Base-by-base conservation (phyloP, 2,888 invertebrate species). In the Xylota sylvarum region DNA sequence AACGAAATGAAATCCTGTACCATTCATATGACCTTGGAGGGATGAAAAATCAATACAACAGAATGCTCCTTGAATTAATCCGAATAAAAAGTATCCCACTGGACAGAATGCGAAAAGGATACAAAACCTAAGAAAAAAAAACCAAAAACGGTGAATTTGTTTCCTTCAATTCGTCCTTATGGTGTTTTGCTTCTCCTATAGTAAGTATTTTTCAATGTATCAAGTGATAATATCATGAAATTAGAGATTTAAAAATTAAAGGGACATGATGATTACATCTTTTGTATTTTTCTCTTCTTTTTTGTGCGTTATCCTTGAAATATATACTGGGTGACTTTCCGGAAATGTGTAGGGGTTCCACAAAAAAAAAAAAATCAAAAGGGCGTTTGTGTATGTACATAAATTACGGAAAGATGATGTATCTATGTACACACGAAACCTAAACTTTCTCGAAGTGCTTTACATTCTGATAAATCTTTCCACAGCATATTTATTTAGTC, bases 1-100 rank as follows among this genome's bases (percentile, higher is more conserved):
- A 65, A 9, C 14, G 14, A 52, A 37, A 67, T 69, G 52, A 40
- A 37, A 55, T 40, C 55, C 67, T 43, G 64, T 65, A 64, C 64
- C 52, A 52, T 76, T 76, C 55, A 65, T 35, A 35, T 35, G 64
- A 65, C 74, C 74, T 64, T 74, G 64, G 12, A 60, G 32, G 30
- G 50, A 52, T 4, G 48, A 62, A 62, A 62, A 73, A 73, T 73
- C 62, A 62, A 73, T 73, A 62, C 50, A 0, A 50, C 14, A 27
- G 48, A 46, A 40, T 40, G 17, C n/a, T 40, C 12, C 40, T 30
- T 30, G 32, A n/a, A 12, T 70, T 43, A 62, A 62, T 62, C 62
- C 62, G 9, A 46, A 46, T 30, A 43, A 4, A 32, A 19, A 35
- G 9, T 23, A 37, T 48, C 23, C 37, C 46, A 6, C 35, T 37